A percentile compares a stretch with the other conserved stretches of the same genome.
These are phyloP conservation scores for Drosophila ercepeae DNA, from an alignment of 1,140 invertebrate genomes.

Conservation along the genomic window DNA sequence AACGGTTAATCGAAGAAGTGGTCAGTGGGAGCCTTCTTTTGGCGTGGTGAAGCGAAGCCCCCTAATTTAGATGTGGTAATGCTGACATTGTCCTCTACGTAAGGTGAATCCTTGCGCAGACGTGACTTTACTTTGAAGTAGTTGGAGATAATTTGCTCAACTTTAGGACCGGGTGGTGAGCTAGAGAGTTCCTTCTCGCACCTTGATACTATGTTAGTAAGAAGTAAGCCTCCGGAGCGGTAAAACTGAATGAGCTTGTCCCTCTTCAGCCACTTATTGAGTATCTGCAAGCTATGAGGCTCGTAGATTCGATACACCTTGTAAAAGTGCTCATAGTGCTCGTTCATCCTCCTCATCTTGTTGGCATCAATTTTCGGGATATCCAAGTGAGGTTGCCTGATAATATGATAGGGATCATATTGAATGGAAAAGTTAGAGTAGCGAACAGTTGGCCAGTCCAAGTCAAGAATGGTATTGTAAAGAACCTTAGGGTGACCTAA, in stretches of 20 bases:
- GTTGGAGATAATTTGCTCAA: conserved; percentile 50
- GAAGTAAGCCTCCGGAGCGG: conserved; percentile 57
- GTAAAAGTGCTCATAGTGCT: conserved; percentile 58
- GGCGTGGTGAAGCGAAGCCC: neutral
- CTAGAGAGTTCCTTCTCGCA: conserved; percentile 51
- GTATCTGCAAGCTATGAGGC: conserved; percentile 12
- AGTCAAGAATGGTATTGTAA: conserved; percentile 63
- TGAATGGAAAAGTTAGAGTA: conserved; percentile 50
- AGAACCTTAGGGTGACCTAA: conserved; percentile 69
- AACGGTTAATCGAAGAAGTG: conserved; percentile 29
- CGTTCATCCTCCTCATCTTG: conserved; percentile 32
- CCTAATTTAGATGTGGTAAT: conserved; percentile 3
- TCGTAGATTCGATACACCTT: conserved; percentile 57
- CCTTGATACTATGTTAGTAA: conserved; percentile 48
- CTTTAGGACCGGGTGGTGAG: conserved; percentile 12
- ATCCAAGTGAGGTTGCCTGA: conserved; percentile 58
- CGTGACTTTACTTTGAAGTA: conserved; percentile 55
- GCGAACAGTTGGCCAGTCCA: conserved; percentile 66
- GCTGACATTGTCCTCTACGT: conserved; percentile 8
- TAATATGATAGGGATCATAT: conserved; percentile 69
- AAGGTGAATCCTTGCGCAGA: conserved; percentile 34
- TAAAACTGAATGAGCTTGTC: conserved; percentile 61
- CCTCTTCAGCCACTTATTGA: conserved; percentile 56
- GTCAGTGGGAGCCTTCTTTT: neutral
- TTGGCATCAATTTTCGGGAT: conserved; percentile 56